These are phyloP conservation scores for Barnardius zonarius DNA, from an alignment of 2,113 vertebrate genomes.

Conservation along the genomic window DNA sequence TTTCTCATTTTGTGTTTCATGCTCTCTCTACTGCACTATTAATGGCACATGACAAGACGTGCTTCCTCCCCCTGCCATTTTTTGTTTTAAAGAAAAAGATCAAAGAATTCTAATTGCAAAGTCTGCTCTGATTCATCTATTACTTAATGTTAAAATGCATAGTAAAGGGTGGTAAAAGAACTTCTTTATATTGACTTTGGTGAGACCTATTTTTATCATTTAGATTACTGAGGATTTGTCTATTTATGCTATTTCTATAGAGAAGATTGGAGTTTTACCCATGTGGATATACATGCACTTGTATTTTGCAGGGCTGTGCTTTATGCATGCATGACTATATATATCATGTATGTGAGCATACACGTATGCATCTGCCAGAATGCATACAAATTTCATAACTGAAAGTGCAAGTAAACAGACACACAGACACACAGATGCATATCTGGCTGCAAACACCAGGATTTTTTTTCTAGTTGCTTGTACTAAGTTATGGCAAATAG, in stretches of 20 bases:
- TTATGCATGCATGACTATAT: not conserved
- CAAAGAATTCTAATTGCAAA: not conserved
- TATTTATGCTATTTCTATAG: not conserved
- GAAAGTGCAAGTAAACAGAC: not conserved
- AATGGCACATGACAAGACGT: not conserved
- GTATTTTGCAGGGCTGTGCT: not conserved
- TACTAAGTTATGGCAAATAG: not conserved
- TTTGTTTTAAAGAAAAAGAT: not conserved
- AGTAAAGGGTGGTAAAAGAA: not conserved
- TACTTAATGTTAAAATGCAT: not conserved
- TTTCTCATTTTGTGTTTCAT: not conserved
- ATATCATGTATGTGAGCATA: accelerated
- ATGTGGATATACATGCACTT: not conserved
- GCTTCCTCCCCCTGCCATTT: not conserved
- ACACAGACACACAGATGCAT: not conserved
- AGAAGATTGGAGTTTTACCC: not conserved
- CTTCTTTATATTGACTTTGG: not conserved
- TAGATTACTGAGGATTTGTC: not conserved
- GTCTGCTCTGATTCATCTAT: not conserved
- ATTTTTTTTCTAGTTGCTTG: not conserved
- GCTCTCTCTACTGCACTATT: not conserved
- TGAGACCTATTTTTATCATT: not conserved
- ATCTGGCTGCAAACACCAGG: not conserved
- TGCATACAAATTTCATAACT: not conserved
- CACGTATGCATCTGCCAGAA: accelerated